phyloP scores from a whole-genome alignment of 2,797 vertebrate species.

The Acipenser ruthenus region DNA sequence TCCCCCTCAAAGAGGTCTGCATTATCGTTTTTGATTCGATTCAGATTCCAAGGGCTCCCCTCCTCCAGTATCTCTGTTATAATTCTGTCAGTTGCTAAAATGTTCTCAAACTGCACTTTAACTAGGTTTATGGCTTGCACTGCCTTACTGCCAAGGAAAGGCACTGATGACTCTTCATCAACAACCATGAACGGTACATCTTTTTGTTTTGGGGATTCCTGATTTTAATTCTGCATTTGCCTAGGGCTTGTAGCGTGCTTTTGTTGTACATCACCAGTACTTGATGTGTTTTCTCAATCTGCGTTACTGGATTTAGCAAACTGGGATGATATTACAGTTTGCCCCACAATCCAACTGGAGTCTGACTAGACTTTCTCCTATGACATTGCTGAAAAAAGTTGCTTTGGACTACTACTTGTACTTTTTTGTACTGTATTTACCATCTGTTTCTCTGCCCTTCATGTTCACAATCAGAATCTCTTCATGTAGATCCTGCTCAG shows the following conservation, averaged over 20 bases:
- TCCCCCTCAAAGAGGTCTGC: conserved; percentile 16
- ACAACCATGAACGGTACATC: not conserved
- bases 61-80: not conserved
- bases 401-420: conserved; percentile 16
- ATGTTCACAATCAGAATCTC: conserved; percentile 17
- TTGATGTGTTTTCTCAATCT: not conserved
- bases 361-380: not conserved
- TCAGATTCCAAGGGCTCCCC: conserved; percentile 9
- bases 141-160: not conserved
- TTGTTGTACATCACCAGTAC: conserved; percentile 10
- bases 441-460: conserved; percentile 20
- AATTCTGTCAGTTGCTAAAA: not conserved
- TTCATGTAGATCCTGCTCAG: not conserved
- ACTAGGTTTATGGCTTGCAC: not conserved
- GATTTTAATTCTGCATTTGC: not conserved
- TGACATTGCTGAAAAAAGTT: conserved; percentile 13
- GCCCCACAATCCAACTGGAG: conserved; percentile 9
- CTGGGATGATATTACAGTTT: conserved; percentile 4
- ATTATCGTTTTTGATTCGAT: conserved; percentile 8
- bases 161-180: not conserved
- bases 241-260: not conserved
- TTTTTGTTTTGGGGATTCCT: not conserved
- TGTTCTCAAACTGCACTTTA: not conserved
- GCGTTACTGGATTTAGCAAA: not conserved
- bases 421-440: conserved; percentile 7